Conservation (phyloP, 2,113 vertebrate species). For the Oryzias celebensis region DNA sequence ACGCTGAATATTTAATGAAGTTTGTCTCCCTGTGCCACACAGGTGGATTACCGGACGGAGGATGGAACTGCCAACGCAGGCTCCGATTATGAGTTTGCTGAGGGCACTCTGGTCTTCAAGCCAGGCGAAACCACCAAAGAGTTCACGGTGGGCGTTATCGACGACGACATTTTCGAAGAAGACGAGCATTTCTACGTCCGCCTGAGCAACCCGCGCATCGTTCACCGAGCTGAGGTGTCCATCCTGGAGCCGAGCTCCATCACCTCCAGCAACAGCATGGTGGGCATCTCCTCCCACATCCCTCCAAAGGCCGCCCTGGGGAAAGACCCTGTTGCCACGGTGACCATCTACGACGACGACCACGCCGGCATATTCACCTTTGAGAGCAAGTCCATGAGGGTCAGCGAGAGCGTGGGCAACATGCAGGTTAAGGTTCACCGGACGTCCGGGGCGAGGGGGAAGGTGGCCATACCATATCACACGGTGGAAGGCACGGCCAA, state of each 20-base stretch:
- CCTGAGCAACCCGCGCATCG: slow-evolving; percentile 80
- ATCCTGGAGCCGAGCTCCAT: slow-evolving; percentile 73
- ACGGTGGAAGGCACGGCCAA: slow-evolving; percentile 81
- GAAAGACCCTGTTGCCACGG: slow-evolving; percentile 74
- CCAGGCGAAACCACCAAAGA: slow-evolving; percentile 81
- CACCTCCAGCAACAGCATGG: slow-evolving; percentile 72
- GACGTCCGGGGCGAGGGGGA: slow-evolving; percentile 83
- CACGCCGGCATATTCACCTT: slow-evolving; percentile 86
- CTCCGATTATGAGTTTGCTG: slow-evolving; percentile 84
- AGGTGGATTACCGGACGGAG: slow-evolving; percentile 85
- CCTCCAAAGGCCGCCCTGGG: slow-evolving; percentile 78
- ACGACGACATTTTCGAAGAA: slow-evolving; percentile 87
- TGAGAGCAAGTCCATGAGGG: slow-evolving; percentile 71
- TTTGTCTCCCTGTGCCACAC: slow-evolving; percentile 17
- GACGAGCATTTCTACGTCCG: slow-evolving; percentile 85
- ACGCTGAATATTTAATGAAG: slow-evolving; percentile 37
- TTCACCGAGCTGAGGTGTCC: slow-evolving; percentile 72
- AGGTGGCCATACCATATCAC: slow-evolving; percentile 82
- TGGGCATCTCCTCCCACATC: slow-evolving; percentile 55
- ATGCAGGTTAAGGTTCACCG: slow-evolving; percentile 85
- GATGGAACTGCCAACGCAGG: slow-evolving; percentile 84
- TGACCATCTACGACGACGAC: slow-evolving; percentile 87
- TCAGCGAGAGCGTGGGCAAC: slow-evolving; percentile 84
- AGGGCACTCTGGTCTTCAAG: slow-evolving; percentile 84
- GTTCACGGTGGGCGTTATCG: slow-evolving; percentile 82